Conservation (phyloP, 1,140 invertebrate species). For the Zaprionus camerounensis region DNA sequence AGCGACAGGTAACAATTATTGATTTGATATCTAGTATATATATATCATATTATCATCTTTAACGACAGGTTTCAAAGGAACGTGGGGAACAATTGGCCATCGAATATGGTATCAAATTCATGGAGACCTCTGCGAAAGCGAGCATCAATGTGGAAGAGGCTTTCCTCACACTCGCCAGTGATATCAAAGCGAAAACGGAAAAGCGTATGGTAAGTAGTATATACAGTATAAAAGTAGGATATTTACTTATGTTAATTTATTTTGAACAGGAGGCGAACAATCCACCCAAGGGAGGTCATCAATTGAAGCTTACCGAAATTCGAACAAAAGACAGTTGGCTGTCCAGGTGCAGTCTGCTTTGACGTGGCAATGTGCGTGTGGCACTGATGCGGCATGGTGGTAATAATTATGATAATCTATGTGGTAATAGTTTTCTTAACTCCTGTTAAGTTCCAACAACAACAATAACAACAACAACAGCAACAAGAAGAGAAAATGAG, state of each 20-base stretch:
- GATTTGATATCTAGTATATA: too few species aligned
- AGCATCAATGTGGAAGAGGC: slow-evolving; percentile 96
- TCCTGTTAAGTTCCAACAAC: slow-evolving; percentile 72
- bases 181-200: slow-evolving; percentile 98
- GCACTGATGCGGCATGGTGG: slow-evolving; percentile 78
- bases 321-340: slow-evolving; percentile 90
- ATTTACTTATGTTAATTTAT: slow-evolving; percentile 2
- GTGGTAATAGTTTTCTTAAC: slow-evolving; percentile 82
- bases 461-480: slow-evolving; percentile 42
- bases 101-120: slow-evolving; percentile 97
- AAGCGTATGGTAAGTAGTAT: slow-evolving; percentile 93
- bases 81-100: slow-evolving; percentile 91
- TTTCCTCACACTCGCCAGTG: slow-evolving; percentile 96
- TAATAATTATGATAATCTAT: slow-evolving; percentile 72
- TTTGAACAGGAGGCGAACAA: slow-evolving; percentile 89
- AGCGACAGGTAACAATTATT: slow-evolving; percentile 90
- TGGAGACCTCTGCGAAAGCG: slow-evolving; percentile 96
- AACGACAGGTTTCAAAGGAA: slow-evolving; percentile 87
- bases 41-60: too few species aligned
- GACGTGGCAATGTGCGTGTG: slow-evolving; percentile 85
- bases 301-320: slow-evolving; percentile 88
- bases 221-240: too few species aligned
- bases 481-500: slow-evolving; percentile 20
- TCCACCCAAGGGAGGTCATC: slow-evolving; percentile 90
- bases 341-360: slow-evolving; percentile 90